Evolutionary conservation across 2,888 invertebrate species (phyloP).

Genomic region (Noctua comes): DNA sequence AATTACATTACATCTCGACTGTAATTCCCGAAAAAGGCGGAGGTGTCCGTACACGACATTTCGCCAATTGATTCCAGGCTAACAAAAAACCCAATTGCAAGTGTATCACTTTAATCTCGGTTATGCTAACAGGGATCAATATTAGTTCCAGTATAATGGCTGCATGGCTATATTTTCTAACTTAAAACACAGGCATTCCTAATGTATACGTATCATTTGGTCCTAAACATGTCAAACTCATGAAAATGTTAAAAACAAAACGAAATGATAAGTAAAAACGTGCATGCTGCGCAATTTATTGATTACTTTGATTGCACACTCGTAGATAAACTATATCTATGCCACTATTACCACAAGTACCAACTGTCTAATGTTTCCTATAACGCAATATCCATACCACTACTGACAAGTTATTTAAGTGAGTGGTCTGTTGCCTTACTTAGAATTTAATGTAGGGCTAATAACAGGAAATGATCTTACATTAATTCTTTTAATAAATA

Average conservation of each 20-base stretch:
- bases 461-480: slow-evolving; percentile 32
- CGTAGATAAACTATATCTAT: slow-evolving; percentile 33
- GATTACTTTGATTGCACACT: slow-evolving; percentile 38
- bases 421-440: slow-evolving; percentile 13
- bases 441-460: slow-evolving; percentile 29
- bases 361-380: slow-evolving; percentile 20
- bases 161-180: neutral
- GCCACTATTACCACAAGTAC: slow-evolving; percentile 5
- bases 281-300: slow-evolving; percentile 24
- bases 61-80: neutral
- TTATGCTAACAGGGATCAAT: neutral
- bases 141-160: neutral
- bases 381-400: slow-evolving; percentile 55
- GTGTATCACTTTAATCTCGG: neutral
- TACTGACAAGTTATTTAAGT: slow-evolving; percentile 45
- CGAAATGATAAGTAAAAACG: neutral
- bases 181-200: neutral
- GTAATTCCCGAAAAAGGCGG: neutral
- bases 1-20: neutral
- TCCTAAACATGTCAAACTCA: neutral
- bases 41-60: neutral
- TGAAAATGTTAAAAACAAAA: neutral
- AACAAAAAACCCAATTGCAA: neutral
- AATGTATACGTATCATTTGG: neutral
- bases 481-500: neutral